phyloP scores from a whole-genome alignment of 2,888 invertebrate species.

The Tortricodes alternella region DNA sequence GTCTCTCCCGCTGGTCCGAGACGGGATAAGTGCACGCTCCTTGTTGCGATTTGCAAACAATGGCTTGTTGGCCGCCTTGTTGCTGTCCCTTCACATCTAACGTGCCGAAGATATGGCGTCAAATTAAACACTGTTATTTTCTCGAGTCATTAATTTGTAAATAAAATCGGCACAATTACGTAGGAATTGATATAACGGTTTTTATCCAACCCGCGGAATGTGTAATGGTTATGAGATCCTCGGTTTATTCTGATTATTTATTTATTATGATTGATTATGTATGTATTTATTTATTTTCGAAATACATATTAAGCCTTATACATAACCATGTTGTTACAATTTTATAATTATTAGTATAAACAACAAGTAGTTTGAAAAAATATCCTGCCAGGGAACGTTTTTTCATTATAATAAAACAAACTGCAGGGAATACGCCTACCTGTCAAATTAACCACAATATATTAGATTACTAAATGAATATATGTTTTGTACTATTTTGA shows the following conservation, averaged over 20 bases:
- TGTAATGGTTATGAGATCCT: not conserved
- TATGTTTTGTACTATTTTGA: no score
- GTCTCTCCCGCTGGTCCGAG: constrained; percentile 48
- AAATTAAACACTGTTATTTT: constrained; percentile 60
- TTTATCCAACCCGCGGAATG: not conserved
- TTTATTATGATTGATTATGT: no score
- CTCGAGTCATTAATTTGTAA: constrained; percentile 17
- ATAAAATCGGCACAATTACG: constrained; percentile 26
- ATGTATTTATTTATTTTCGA: no score
- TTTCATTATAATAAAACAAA: no score
- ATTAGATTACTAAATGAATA: no score
- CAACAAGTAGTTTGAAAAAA: no score
- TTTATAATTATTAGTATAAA: no score
- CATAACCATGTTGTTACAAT: no score
- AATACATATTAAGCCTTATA: no score
- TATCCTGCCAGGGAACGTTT: no score
- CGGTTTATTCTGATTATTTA: not conserved
- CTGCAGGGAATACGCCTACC: no score
- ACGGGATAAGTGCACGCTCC: constrained; percentile 56
- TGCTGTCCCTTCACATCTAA: constrained; percentile 63
- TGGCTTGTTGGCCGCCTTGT: constrained; percentile 75
- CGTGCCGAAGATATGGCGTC: constrained; percentile 63
- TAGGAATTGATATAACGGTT: constrained; percentile 11
- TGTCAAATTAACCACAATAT: no score
- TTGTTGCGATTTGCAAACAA: constrained; percentile 80